Evolutionary conservation across 1,140 invertebrate genomes (phyloP), one percentile per base, ranked within the genome.

Genomic region (Camponotus vicinus): DNA sequence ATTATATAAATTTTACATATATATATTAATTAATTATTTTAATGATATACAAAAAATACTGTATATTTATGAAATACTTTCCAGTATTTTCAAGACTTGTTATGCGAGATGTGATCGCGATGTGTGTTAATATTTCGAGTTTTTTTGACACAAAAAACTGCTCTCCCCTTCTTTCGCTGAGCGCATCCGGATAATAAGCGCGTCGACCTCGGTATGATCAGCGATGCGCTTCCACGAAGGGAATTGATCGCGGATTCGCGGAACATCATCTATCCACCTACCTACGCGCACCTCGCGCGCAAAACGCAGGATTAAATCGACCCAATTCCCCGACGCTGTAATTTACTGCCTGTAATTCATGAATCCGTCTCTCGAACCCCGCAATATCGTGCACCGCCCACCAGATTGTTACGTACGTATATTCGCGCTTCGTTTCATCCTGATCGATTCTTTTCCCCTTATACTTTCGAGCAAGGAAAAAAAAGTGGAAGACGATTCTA

Each of bases 211-310:
- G 61, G 40, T 78, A 64, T 64, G 64, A 79, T 69, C 49, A 37
- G 79, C 67, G 67, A 37, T 34, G 69, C 69, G 55, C 55, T 83
- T 83, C 79, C 55, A 83, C 79, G 79, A 83, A 83, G 67, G 13
- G 79, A 73, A 83, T 83, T 83, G 79, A 83, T 83, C 79, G 79
- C 40, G 69, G 69, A 83, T 83, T 85, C 84, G 76, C 40, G 75
- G 75, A 66, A 59, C 75, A 57, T 85, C 83, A 69, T 85, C 63
- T 69, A 83, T 83, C 78, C 66, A 70, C 15, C 79, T 61, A 73
- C 79, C 79, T 83, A 59, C 78, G 42, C 69, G 40, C 55, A 83
- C 55, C 79, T 73, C 52, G 57, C 55, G 69, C 79, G 69, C 69
- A 75, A 73, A 73, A 75, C 32, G 40, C 32, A 40, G 73, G 84